Conservation (phyloP, 30 jellyfish, hydroid and myxozoan species). For the Cassiopea andromeda region DNA sequence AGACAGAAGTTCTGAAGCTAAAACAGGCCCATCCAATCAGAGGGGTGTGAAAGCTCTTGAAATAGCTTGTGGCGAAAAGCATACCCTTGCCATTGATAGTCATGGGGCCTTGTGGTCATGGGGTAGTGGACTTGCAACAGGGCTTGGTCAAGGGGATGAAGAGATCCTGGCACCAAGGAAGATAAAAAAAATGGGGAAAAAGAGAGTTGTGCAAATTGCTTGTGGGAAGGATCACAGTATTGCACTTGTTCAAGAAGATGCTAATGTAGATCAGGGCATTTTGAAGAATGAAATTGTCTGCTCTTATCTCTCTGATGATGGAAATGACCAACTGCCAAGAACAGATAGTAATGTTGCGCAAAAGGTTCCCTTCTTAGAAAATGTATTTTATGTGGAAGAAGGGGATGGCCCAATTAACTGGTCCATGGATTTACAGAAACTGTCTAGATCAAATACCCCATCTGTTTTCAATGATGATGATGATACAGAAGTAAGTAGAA, state of each 20-base stretch:
- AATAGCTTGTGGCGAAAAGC: slow-evolving; percentile 86
- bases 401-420: slow-evolving; percentile 49
- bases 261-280: slow-evolving; percentile 28
- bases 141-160: slow-evolving; percentile 71
- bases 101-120: slow-evolving; percentile 92
- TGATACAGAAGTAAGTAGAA: not conserved
- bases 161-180: slow-evolving; percentile 68
- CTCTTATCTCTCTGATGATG: slow-evolving; percentile 54
- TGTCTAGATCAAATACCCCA: slow-evolving; percentile 44
- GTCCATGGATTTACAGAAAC: slow-evolving; percentile 64
- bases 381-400: slow-evolving; percentile 66
- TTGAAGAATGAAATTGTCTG: slow-evolving; percentile 35
- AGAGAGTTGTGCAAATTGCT: slow-evolving; percentile 67
- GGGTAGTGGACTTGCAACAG: slow-evolving; percentile 96
- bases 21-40: slow-evolving; percentile 4
- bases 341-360: slow-evolving; percentile 59
- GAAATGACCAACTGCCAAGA: slow-evolving; percentile 49
- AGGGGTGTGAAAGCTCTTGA: slow-evolving; percentile 31
- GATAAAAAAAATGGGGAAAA: slow-evolving; percentile 59
- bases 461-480: slow-evolving; percentile 14
- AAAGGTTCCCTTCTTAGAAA: slow-evolving; percentile 69
- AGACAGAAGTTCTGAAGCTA: not conserved
- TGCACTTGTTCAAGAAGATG: slow-evolving; percentile 87
- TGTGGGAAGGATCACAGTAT: slow-evolving; percentile 87
- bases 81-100: slow-evolving; percentile 74